Evolutionary conservation across 1,140 invertebrate genomes (phyloP).

Genomic region (Teleogryllus occipitalis): DNA sequence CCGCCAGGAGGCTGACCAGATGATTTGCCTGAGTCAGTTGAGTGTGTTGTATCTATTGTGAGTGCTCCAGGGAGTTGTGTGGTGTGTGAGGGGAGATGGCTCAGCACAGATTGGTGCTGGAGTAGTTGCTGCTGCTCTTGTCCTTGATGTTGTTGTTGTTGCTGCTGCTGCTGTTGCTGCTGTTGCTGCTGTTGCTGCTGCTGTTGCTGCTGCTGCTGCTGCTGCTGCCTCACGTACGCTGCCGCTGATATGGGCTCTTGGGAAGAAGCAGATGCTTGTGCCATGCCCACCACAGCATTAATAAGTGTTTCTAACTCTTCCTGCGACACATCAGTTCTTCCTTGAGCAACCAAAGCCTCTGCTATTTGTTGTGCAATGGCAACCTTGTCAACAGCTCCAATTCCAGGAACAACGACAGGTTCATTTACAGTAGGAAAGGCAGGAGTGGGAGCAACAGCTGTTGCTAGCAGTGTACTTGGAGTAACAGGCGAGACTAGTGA

Average conservation of each 20-base stretch:
- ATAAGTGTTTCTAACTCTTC: constrained; percentile 66
- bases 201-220: constrained; percentile 16
- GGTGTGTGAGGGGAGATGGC: not conserved
- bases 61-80: not conserved
- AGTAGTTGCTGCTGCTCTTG: constrained; percentile 10
- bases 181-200: not conserved
- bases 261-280: constrained; percentile 4
- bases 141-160: constrained; percentile 8
- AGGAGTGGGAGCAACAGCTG: not conserved
- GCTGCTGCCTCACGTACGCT: constrained; percentile 34
- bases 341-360: constrained; percentile 61
- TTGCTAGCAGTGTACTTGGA: not conserved
- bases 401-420: constrained; percentile 51
- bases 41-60: not conserved
- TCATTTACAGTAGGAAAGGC: constrained; percentile 31
- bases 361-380: constrained; percentile 70
- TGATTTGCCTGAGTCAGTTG: not conserved
- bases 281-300: constrained; percentile 54
- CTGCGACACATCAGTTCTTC: constrained; percentile 65
- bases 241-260: constrained; percentile 27
- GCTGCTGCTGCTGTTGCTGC: not conserved
- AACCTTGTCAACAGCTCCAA: constrained; percentile 58
- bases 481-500: not conserved
- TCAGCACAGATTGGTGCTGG: not conserved
- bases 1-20: not conserved